Base-by-base conservation (phyloP, 2,888 invertebrate species). In the Caenorhabditis wallacei region DNA sequence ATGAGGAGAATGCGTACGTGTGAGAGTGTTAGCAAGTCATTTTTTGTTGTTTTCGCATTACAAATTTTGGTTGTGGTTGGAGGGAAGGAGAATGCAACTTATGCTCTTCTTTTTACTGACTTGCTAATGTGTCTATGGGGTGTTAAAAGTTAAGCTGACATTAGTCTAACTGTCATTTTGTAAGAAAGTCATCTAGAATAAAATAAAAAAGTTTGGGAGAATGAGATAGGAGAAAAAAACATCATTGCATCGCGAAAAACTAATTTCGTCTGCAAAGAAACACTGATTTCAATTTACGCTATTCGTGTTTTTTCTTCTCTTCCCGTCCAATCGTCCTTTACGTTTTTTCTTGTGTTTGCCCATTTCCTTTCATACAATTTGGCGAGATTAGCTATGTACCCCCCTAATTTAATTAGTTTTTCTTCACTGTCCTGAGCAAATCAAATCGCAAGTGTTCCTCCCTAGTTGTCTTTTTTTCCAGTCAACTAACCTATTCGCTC, bases 401-500 rank as follows among this genome's bases (percentile, higher is more conserved):
- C 30, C 66, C 68, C 61, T 76, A 76, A 76, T 53, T 54, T 69
- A 76, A 76, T 76, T 76, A 76, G 76, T 69, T 76, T 76, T 76
- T 76, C 61, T 69, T 37, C 76, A 76, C 69, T 61, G 68, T 76
- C 51, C 57, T 69, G 61, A 20, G 68, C 66, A 75, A 75, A 75
- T 68, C 57, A 68, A 75, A 75, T 66, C 57, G 75, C 66, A 75
- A 75, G 66, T 66, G 66, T 75, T 75, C 75, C 63, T n/a, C n/a
- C 13, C 35, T 46, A 18, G n/a, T 57, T 40, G 40, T 35, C 40
- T 69, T 37, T 69, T 48, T 16, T 35, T 51, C 48, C 51, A 63
- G 48, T 48, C 46, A 13, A 46, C 64, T 59, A 66, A 66, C 48
- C 51, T 66, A 66, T 66, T 66, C 51, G 22, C 61, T 22, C 71